Base-by-base conservation (phyloP, 2,888 invertebrate genomes). In the Anticlea derivata region DNA sequence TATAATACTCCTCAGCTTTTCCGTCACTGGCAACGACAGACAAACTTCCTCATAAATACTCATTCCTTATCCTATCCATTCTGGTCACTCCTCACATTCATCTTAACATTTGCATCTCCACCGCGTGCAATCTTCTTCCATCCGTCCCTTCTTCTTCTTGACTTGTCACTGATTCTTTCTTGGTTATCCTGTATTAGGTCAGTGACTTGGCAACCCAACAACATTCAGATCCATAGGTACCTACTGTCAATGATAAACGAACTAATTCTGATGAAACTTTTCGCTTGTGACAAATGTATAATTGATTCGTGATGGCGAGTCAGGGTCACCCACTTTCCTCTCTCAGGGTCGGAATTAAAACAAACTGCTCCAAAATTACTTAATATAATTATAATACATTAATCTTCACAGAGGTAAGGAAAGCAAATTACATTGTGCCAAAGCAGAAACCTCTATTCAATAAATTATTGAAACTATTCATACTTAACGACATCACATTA, bases 401-500 rank as follows among this genome's bases (percentile, higher is more conserved):
- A 52, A 45, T 53, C 55, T 50, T 56, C 50, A 52, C 60, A 62
- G 55, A 62, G 60, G 60, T 50, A 51, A 22, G 26, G 53, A 48
- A 60, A 62, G 56, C 62, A 46, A 56, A 55, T 55, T 50, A 58
- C 38, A 46, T 56, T 62, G 58, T 60, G 62, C 60, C 50, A 51
- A 58, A 62, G 58, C 60, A 51, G 58, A 50, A 52, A 50, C 60
- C 58, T 58, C 60, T 47, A 45, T 27, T 27, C 26, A 22, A 50
- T 37, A 52, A 55, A 54, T 51, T 53, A 55, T 29, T 13, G 11
- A 51, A 56, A 51, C 43, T 55, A 41, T 13, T 31, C 13, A 58
- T 38, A n/a, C n/a, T n/a, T n/a, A 33, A 55, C 50, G 54, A 64
- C 66, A 75, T 75, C 75, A 75, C 73, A 74, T 60, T 47, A 49